Evolutionary conservation across 1,140 invertebrate species (phyloP).

Genomic region (Caenorhabditis tropicalis): DNA sequence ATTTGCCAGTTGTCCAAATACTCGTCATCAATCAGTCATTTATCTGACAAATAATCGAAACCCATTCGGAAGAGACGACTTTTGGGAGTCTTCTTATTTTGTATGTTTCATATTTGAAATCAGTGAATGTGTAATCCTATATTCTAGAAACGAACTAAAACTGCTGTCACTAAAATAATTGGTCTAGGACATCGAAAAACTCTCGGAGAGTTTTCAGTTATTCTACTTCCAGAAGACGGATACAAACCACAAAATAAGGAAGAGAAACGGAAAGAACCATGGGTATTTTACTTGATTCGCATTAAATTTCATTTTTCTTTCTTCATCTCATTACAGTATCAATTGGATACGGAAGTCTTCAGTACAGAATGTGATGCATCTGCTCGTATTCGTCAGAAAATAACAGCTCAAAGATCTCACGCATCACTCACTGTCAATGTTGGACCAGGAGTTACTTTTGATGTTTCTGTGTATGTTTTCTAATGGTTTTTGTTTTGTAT

Average conservation of each 20-base stretch:
- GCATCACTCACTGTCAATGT: neutral
- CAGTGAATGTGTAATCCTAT: no score
- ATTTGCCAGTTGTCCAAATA: slow-evolving; percentile 8
- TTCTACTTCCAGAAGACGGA: neutral
- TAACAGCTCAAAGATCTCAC: slow-evolving; percentile 25
- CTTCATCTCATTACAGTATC: slow-evolving; percentile 25
- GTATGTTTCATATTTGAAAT: neutral
- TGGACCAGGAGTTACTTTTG: neutral
- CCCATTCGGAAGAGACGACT: neutral
- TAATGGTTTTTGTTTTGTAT: neutral
- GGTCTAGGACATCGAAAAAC: slow-evolving; percentile 2
- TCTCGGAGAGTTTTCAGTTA: slow-evolving; percentile 2
- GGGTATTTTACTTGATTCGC: neutral
- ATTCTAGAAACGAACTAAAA: slow-evolving; percentile 25
- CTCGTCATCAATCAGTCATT: slow-evolving; percentile 20
- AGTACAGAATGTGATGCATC: slow-evolving; percentile 18
- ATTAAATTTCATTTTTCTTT: neutral
- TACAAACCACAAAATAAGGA: neutral
- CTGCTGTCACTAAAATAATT: slow-evolving; percentile 29
- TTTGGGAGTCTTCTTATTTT: slow-evolving; percentile 13
- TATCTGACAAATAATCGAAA: slow-evolving; percentile 6
- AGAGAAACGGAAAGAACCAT: slow-evolving; percentile 24
- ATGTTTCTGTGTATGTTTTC: slow-evolving; percentile 22
- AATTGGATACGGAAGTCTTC: neutral
- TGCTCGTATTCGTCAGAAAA: slow-evolving; percentile 13